Conservation (phyloP, 2,113 vertebrate genomes). For the Chionis minor region DNA sequence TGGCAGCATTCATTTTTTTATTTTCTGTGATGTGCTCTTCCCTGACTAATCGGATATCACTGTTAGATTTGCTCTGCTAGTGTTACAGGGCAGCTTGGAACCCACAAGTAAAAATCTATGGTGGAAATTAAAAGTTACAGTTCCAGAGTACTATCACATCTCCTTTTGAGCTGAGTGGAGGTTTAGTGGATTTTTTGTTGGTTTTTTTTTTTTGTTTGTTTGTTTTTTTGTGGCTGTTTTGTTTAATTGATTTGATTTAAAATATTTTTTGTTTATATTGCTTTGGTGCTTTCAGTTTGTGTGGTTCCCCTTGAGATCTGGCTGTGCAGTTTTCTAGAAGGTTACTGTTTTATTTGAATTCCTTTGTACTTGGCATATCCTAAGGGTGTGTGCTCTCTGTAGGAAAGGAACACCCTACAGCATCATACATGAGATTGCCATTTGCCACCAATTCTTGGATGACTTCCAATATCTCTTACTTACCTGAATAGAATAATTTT, state of each 20-base stretch:
- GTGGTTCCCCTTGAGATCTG: neutral
- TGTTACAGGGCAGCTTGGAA: neutral
- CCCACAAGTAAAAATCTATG: neutral
- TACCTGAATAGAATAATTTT: neutral
- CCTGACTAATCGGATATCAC: neutral
- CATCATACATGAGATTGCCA: neutral
- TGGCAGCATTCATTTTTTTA: neutral
- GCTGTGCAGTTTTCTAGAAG: neutral
- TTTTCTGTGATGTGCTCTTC: neutral
- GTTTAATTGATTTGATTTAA: neutral
- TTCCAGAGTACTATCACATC: neutral
- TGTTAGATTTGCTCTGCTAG: neutral
- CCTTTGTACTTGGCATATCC: neutral
- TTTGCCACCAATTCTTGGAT: neutral
- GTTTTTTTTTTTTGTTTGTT: neutral
- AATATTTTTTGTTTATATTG: neutral
- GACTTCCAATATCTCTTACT: neutral
- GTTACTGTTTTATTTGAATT: neutral
- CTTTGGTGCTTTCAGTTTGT: neutral
- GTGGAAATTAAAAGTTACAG: neutral
- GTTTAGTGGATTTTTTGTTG: neutral
- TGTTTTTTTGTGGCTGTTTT: no score
- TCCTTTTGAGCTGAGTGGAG: neutral
- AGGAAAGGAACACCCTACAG: neutral
- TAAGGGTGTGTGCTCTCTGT: neutral